Evolutionary conservation across 2,113 vertebrate species (phyloP).

Genomic region (Tenrec ecaudatus): DNA sequence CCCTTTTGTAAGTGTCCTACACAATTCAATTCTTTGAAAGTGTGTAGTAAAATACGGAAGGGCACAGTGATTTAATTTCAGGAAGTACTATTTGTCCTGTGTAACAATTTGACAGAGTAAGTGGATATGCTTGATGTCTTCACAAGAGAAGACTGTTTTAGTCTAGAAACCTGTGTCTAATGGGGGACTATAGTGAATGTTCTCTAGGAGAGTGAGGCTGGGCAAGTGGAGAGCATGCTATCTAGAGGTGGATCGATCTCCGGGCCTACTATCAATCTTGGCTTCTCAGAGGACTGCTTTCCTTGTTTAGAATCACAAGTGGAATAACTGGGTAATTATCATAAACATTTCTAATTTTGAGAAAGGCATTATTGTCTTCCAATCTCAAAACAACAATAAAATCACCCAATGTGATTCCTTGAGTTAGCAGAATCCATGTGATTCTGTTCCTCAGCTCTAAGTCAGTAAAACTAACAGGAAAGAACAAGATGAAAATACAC

Average conservation of each 20-base stretch:
- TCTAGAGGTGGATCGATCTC: neutral
- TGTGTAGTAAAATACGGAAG: constrained; percentile 41
- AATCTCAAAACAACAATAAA: constrained; percentile 54
- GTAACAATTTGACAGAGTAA: neutral
- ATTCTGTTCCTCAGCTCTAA: neutral
- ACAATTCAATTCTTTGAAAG: constrained; percentile 46
- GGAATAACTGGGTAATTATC: neutral
- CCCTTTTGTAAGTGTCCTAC: neutral
- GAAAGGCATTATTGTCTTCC: constrained; percentile 48
- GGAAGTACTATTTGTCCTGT: neutral
- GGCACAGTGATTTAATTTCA: constrained; percentile 32
- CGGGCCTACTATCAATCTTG: neutral
- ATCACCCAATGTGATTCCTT: neutral
- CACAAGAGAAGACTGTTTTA: neutral
- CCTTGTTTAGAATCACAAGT: constrained; percentile 20
- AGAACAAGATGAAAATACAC: neutral
- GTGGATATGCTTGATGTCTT: neutral
- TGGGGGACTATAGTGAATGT: neutral
- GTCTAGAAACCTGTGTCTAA: neutral
- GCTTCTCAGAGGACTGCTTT: neutral
- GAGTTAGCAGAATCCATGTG: neutral
- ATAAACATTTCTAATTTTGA: constrained; percentile 45
- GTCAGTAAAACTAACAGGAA: neutral
- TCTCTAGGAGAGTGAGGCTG: neutral
- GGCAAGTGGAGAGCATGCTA: neutral